These are phyloP conservation scores for Paradisaea rubra DNA, from an alignment of 2,113 vertebrate genomes.

Conservation along the genomic window DNA sequence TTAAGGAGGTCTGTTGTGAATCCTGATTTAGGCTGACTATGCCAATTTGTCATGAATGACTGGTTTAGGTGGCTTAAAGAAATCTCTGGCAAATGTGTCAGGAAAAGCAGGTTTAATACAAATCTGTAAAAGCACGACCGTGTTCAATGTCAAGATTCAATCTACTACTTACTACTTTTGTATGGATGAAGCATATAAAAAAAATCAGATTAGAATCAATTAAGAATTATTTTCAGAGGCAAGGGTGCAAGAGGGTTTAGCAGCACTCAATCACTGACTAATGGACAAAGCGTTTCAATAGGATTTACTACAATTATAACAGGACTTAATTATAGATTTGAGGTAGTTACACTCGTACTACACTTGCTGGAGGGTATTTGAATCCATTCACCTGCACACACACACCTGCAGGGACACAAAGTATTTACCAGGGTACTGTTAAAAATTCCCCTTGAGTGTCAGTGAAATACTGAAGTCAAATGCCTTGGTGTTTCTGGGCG, in stretches of 20 bases:
- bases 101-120: neutral
- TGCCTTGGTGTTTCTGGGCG: neutral
- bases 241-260: neutral
- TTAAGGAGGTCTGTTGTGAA: neutral
- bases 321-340: neutral
- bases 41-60: neutral
- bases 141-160: neutral
- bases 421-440: neutral
- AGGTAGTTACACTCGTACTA: neutral
- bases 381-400: neutral
- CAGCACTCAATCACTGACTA: neutral
- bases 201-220: neutral
- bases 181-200: neutral
- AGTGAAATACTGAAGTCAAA: neutral
- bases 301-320: neutral
- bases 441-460: neutral
- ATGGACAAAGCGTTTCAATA: neutral
- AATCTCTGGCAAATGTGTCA: neutral
- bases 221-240: neutral
- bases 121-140: accelerated
- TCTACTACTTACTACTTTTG: neutral
- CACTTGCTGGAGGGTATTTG: neutral
- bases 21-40: neutral
- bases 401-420: neutral
- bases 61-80: neutral